phyloP scores from a whole-genome alignment of 2,888 invertebrate species.

The Nemapogon koenigi region DNA sequence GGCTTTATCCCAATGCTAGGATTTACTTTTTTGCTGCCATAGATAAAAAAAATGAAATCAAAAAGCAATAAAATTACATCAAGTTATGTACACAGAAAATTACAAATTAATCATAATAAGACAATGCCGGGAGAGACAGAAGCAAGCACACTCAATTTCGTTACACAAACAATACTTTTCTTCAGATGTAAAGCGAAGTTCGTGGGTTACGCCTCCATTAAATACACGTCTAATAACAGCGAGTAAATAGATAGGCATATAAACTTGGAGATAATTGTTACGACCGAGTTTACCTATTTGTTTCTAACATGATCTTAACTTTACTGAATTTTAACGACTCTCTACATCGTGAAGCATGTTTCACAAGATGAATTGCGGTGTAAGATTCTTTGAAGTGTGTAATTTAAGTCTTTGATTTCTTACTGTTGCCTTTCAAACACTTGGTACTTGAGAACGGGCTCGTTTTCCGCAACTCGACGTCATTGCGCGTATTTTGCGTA shows the following conservation, averaged over 20 bases:
- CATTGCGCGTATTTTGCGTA: too few species aligned
- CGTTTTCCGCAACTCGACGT: too few species aligned
- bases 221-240: slow-evolving; percentile 23
- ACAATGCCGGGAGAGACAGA: slow-evolving; percentile 3
- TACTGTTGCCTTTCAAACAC: too few species aligned
- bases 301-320: slow-evolving; percentile 32
- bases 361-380: neutral
- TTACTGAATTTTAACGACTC: slow-evolving; percentile 35
- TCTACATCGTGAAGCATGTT: neutral
- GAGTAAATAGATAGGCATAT: slow-evolving; percentile 20
- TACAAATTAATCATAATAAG: slow-evolving; percentile 2
- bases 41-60: too few species aligned
- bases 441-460: too few species aligned
- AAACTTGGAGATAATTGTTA: slow-evolving; percentile 32
- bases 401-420: neutral
- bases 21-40: too few species aligned
- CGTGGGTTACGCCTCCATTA: slow-evolving; percentile 14
- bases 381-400: neutral
- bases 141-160: slow-evolving; percentile 30
- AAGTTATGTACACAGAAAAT: slow-evolving; percentile 4
- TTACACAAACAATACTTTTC: slow-evolving; percentile 21
- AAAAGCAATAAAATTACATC: too few species aligned
- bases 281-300: slow-evolving; percentile 26
- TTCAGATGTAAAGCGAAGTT: slow-evolving; percentile 10
- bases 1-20: neutral